Conservation (phyloP, 2,888 invertebrate genomes). For the Anthrax anthrax region DNA sequence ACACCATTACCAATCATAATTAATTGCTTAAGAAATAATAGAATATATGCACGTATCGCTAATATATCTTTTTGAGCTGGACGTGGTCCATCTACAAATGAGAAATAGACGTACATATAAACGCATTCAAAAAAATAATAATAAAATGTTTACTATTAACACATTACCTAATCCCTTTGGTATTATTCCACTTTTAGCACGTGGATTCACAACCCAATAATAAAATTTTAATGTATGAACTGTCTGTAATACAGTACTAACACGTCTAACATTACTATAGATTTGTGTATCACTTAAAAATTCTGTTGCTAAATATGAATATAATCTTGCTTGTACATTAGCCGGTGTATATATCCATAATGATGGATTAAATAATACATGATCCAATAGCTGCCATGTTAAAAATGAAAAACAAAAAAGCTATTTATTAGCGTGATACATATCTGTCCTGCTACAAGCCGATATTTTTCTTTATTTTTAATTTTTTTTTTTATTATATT, state of each 20-base stretch:
- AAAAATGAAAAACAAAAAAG: constrained; percentile 82
- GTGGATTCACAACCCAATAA: constrained; percentile 96
- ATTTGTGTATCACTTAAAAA: constrained; percentile 95
- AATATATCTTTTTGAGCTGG: constrained; percentile 90
- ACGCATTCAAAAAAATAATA: not conserved
- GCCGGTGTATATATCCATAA: constrained; percentile 98
- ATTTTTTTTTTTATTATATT: constrained; percentile 10
- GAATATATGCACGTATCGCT: constrained; percentile 85
- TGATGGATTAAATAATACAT: constrained; percentile 97
- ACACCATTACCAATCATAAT: constrained; percentile 95
- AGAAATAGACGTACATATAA: not conserved
- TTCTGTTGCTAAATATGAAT: constrained; percentile 97
- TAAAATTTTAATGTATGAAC: constrained; percentile 98
- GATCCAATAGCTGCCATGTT: constrained; percentile 94
- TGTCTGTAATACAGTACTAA: constrained; percentile 94
- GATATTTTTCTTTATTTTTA: constrained; percentile 13
- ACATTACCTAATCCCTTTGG: constrained; percentile 86
- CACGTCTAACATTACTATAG: constrained; percentile 89
- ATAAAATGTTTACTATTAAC: not conserved
- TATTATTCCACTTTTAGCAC: constrained; percentile 84
- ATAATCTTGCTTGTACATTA: constrained; percentile 85
- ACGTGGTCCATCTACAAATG: constrained; percentile 75
- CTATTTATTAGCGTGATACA: constrained; percentile 51
- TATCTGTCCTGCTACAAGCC: constrained; percentile 42
- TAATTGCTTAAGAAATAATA: constrained; percentile 88